phyloP scores from a whole-genome alignment of 2,797 vertebrate species.

The Gypaetus barbatus region DNA sequence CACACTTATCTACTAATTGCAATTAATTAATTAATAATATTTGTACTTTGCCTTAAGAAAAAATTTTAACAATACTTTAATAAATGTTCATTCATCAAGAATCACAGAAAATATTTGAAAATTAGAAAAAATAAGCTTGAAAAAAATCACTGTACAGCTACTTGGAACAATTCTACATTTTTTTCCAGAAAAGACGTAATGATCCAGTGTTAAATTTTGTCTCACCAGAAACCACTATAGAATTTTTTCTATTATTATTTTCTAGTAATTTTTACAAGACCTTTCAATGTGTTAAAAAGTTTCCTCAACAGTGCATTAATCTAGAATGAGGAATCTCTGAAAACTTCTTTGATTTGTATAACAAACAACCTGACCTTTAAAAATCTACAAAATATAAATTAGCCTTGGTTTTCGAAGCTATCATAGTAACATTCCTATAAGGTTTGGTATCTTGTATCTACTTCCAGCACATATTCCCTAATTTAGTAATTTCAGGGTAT shows the following conservation, averaged over 20 bases:
- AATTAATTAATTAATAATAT: neutral
- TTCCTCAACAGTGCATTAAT: neutral
- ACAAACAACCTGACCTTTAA: neutral
- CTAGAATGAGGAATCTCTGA: neutral
- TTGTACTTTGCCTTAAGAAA: neutral
- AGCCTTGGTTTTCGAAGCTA: neutral
- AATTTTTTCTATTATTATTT: neutral
- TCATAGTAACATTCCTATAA: neutral
- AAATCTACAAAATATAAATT: neutral
- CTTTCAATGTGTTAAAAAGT: neutral
- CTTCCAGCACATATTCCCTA: neutral
- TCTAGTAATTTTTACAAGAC: neutral
- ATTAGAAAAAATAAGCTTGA: neutral
- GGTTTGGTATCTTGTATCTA: neutral
- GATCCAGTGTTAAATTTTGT: neutral
- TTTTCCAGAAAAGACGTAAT: neutral
- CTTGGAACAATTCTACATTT: neutral
- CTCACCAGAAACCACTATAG: fast-evolving
- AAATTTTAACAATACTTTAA: neutral
- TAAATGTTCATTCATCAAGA: neutral
- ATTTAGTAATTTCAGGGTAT: neutral
- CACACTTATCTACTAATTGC: neutral
- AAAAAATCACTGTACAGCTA: neutral
- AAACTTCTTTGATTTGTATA: neutral
- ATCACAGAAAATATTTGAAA: neutral